Evolutionary conservation across 2,797 vertebrate genomes (phyloP).

Genomic region (Coilia nasus): DNA sequence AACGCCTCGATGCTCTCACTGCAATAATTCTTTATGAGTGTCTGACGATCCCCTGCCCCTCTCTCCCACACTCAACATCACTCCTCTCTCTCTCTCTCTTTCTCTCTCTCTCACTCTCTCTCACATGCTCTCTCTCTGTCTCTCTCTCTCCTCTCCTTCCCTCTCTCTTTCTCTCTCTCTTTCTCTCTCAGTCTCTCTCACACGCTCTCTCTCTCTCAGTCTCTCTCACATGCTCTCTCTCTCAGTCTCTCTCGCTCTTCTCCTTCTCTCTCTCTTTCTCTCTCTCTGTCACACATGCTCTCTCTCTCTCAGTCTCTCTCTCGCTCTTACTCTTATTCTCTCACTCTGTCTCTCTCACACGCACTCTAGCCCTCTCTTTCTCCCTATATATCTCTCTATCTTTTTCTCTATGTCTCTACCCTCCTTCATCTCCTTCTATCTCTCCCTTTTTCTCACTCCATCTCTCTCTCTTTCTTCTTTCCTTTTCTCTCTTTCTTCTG

Average conservation of each 20-base stretch:
- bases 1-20: background rate
- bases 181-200: too few species aligned
- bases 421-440: background rate
- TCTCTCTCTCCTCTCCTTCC: background rate
- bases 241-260: background rate
- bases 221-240: background rate
- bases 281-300: too few species aligned
- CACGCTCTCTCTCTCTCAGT: background rate
- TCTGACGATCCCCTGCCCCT: background rate
- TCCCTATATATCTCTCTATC: background rate
- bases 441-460: background rate
- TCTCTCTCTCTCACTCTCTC: background rate
- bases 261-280: background rate
- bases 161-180: too few species aligned
- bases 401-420: background rate
- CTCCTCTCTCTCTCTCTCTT: background rate
- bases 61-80: background rate
- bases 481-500: background rate
- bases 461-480: background rate
- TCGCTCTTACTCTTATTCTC: background rate
- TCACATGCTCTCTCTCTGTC: background rate
- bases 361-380: background rate
- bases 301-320: background rate
- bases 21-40: background rate
- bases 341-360: background rate